Evolutionary conservation across 2,888 invertebrate genomes (phyloP).

Genomic region (Coenonympha glycerion): DNA sequence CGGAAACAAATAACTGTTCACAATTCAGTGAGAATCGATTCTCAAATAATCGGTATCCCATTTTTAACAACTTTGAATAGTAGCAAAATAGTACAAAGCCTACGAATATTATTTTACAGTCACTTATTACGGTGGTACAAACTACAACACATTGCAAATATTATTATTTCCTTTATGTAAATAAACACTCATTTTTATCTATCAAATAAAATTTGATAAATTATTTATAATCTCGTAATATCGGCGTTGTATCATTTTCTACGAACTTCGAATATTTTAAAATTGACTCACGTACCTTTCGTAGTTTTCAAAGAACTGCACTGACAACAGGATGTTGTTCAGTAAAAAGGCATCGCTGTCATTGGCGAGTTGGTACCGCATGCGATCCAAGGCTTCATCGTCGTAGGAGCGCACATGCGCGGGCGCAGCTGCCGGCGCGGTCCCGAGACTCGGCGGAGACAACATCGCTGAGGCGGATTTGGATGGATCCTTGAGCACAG

Average conservation of each 20-base stretch:
- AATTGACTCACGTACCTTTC: constrained; percentile 76
- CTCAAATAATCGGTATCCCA: too few species aligned
- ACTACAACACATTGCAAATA: too few species aligned
- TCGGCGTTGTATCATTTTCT: constrained; percentile 2
- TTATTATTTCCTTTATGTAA: too few species aligned
- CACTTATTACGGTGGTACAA: too few species aligned
- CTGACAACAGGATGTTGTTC: constrained; percentile 83
- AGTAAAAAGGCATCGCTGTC: constrained; percentile 82
- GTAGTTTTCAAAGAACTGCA: constrained; percentile 87
- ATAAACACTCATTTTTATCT: not conserved
- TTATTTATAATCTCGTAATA: not conserved
- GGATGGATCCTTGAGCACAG: constrained; percentile 43
- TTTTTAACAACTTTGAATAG: too few species aligned
- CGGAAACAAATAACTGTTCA: too few species aligned
- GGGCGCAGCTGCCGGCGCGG: constrained; percentile 40
- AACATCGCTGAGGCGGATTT: constrained; percentile 35
- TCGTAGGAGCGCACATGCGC: constrained; percentile 61
- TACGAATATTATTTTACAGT: too few species aligned
- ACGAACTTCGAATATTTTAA: constrained; percentile 1
- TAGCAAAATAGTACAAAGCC: too few species aligned
- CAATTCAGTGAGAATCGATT: too few species aligned
- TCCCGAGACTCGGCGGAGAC: constrained; percentile 34
- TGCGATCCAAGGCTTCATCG: constrained; percentile 70
- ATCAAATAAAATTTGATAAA: not conserved
- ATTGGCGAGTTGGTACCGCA: constrained; percentile 77